Evolutionary conservation across 2,797 vertebrate genomes (phyloP), one percentile per base, ranked within the genome.

Genomic region (Melopsittacus undulatus): DNA sequence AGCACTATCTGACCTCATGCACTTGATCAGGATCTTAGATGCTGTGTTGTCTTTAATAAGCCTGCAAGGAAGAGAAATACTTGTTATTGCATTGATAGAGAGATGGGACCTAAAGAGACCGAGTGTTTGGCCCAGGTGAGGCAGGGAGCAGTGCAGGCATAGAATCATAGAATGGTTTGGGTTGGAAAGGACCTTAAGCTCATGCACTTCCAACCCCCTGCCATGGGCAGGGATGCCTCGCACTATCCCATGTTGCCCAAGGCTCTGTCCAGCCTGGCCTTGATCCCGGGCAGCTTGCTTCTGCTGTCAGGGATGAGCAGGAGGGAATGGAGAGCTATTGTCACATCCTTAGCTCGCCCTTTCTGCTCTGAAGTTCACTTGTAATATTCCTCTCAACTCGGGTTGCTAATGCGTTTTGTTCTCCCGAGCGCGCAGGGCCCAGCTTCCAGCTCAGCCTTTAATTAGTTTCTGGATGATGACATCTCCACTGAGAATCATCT

Each of bases 391-490:
- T 69, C 92, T 93, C 42, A 14, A 69, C 97, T 97, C 78, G 11
- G 10, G 95, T 95, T 96, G 97, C 96, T 97, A 97, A 97, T 97
- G 97, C 92, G 48, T 97, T 97, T 98, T 98, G 97, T 97, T 97
- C 97, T 98, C 97, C 32, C 11, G 96, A 97, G 97, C 96, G 96
- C 4, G 89, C 88, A 83, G 95, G 96, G 94, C 96, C 97, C 89
- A 91, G 84, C 97, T 98, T 98, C 97, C 96, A 89, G 91, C 48
- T 9, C 97, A 97, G 97, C 96, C 97, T 97, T 98, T 98, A 98
- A 98, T 98, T 98, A 98, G 97, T 98, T 98, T 97, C 98, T 96
- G 95, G 96, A 97, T 97, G 97, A 97, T 98, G 98, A 97, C 98
- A 97, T 97, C 96, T 97, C 97, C 94, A 23, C 97, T 4, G 90